Evolutionary conservation across 1,140 invertebrate genomes (phyloP).

Genomic region (Cataglyphis hispanica): DNA sequence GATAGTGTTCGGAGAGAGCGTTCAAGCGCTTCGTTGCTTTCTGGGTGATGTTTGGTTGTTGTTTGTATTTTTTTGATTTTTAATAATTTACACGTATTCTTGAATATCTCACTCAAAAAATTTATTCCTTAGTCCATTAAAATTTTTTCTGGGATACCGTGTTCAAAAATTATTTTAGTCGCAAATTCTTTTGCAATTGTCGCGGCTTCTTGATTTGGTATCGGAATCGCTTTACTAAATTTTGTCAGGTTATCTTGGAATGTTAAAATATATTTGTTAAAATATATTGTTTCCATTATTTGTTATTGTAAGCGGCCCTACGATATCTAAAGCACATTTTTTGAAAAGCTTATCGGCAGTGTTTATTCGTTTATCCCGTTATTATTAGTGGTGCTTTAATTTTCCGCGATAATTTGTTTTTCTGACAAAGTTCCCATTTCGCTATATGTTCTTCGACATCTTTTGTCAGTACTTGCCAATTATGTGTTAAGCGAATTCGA

Average conservation of each 20-base stretch:
- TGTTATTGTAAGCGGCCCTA: not conserved
- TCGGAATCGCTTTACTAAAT: not conserved
- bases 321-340: not conserved
- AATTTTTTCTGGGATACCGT: too few species aligned
- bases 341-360: not conserved
- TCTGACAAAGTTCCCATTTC: not conserved
- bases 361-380: too few species aligned
- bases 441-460: not conserved
- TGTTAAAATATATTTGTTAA: not conserved
- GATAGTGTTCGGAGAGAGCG: too few species aligned
- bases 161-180: too few species aligned
- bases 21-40: too few species aligned
- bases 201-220: not conserved
- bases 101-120: too few species aligned
- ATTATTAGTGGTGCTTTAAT: not conserved
- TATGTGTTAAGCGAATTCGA: too few species aligned
- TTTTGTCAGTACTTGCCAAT: too few species aligned
- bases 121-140: too few species aligned
- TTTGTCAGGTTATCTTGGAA: conserved; percentile 22
- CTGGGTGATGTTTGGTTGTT: too few species aligned
- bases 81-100: too few species aligned
- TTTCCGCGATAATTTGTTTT: not conserved
- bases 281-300: not conserved
- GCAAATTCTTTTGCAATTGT: not conserved
- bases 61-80: too few species aligned